Percentiles rank a stretch among this genome's conserved stretches.
Conservation (phyloP, 2,113 vertebrate genomes). For the Galeopterus variegatus region DNA sequence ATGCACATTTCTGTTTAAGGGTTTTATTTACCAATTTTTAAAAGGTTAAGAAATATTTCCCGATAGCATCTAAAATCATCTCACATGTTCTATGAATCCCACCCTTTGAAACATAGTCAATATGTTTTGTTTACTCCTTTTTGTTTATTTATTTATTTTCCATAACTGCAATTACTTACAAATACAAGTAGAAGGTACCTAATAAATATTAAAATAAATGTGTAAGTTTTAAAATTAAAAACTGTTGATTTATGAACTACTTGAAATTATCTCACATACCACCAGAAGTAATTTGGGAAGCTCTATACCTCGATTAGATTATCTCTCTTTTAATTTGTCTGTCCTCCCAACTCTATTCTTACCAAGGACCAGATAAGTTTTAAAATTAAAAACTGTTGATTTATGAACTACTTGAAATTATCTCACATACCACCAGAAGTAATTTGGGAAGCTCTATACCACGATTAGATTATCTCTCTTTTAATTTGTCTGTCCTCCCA, state of each 20-base stretch:
- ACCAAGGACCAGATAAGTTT: not conserved
- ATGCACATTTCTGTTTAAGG: not conserved
- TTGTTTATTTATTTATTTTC: not conserved
- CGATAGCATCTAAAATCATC: not conserved
- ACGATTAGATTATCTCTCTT: not conserved
- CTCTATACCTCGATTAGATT: not conserved
- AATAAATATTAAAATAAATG: not conserved
- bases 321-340: not conserved
- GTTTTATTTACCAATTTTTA: conserved; percentile 27
- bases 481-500: not conserved
- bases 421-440: not conserved
- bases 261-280: not conserved
- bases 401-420: conserved; percentile 22
- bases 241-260: not conserved
- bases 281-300: conserved; percentile 13
- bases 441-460: not conserved
- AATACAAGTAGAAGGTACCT: not conserved
- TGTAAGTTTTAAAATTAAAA: conserved; percentile 33
- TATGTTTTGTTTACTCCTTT: not conserved
- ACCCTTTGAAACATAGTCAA: not conserved
- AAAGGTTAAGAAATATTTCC: not conserved
- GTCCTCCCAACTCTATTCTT: not conserved
- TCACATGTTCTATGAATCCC: not conserved
- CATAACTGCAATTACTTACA: not conserved
- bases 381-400: not conserved